phyloP scores from a whole-genome alignment of 2,888 invertebrate genomes.

The Oligia strigilis region DNA sequence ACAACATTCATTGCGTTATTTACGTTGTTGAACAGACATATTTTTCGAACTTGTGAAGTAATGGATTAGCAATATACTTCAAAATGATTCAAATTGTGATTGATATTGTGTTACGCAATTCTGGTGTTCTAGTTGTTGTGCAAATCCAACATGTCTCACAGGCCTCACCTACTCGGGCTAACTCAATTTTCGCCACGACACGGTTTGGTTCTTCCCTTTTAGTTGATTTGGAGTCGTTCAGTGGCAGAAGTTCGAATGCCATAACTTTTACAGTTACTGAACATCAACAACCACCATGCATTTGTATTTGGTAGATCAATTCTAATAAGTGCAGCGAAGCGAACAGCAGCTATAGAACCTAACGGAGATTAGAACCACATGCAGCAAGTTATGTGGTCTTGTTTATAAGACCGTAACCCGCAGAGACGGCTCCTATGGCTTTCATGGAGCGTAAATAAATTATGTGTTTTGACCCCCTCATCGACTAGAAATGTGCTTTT shows the following conservation, averaged over 20 bases:
- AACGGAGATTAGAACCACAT: slow-evolving; percentile 53
- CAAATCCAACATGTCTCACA: background rate
- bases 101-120: too few relatives aligned
- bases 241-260: background rate
- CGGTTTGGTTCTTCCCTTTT: background rate
- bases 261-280: background rate
- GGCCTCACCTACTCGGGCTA: background rate
- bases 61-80: background rate
- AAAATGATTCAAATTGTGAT: too few relatives aligned
- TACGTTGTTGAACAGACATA: too few relatives aligned
- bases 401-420: slow-evolving; percentile 55
- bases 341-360: slow-evolving; percentile 14
- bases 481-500: slow-evolving; percentile 18
- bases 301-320: slow-evolving; percentile 22
- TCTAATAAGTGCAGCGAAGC: slow-evolving; percentile 48
- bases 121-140: background rate
- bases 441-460: slow-evolving; percentile 59
- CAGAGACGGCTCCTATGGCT: slow-evolving; percentile 27
- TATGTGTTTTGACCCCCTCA: slow-evolving; percentile 37
- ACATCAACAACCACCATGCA: background rate
- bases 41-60: background rate
- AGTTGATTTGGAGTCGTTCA: background rate
- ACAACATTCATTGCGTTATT: too few relatives aligned
- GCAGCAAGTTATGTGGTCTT: slow-evolving; percentile 42
- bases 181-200: background rate